Conservation (phyloP, 2,113 vertebrate species). For the Cryptomyrus ogoouensis region DNA sequence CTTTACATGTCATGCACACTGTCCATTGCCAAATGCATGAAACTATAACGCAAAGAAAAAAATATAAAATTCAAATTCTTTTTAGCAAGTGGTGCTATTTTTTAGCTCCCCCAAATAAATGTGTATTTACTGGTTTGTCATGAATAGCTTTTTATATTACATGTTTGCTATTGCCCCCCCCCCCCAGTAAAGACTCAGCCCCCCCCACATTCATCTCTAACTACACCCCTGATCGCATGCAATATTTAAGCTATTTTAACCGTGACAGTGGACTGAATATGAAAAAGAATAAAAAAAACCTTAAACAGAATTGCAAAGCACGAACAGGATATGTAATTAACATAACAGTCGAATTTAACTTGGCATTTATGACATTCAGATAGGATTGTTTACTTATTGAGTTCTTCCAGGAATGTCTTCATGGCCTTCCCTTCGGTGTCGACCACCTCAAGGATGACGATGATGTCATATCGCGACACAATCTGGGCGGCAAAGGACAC, state of each 20-base stretch:
- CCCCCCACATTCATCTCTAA: neutral
- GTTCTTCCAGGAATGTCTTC: conserved; percentile 42
- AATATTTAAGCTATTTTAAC: neutral
- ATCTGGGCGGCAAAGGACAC: conserved; percentile 42
- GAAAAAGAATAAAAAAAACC: neutral
- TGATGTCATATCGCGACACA: conserved; percentile 63
- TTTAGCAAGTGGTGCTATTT: neutral
- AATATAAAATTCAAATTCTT: neutral
- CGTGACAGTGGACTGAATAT: neutral
- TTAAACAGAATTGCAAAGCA: neutral
- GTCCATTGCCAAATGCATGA: neutral
- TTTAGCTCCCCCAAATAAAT: neutral
- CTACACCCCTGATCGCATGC: neutral
- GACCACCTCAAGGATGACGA: conserved; percentile 65
- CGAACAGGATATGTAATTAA: neutral
- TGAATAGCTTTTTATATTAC: too few species aligned
- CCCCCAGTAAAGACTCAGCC: too few species aligned
- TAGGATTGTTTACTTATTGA: conserved; percentile 52
- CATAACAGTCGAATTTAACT: neutral
- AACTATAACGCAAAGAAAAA: neutral
- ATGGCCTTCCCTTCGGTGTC: conserved; percentile 48
- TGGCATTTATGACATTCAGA: neutral
- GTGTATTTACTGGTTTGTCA: too few species aligned
- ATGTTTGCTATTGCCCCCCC: too few species aligned
- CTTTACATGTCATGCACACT: neutral